phyloP scores from a whole-genome alignment of 2,113 vertebrate species.

The Laticauda colubrina region DNA sequence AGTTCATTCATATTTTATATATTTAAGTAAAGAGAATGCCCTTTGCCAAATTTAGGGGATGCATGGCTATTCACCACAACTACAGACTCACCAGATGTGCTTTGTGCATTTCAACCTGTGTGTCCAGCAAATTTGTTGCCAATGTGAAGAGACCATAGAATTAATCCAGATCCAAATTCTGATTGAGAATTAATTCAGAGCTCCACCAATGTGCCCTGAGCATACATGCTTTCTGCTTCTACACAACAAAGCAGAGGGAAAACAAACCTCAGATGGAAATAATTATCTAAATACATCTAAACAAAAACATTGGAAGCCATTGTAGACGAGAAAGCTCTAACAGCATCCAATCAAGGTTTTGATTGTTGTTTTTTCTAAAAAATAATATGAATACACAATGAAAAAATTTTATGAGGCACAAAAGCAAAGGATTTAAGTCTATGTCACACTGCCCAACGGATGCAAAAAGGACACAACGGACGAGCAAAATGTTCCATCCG shows the following conservation, averaged over 20 bases:
- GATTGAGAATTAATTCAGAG: not conserved
- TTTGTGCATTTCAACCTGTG: not conserved
- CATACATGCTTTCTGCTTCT: conserved; percentile 27
- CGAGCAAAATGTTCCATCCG: too few species aligned
- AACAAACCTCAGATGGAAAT: conserved; percentile 33
- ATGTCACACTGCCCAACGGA: too few species aligned
- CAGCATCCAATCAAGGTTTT: not conserved
- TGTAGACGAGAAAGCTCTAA: not conserved
- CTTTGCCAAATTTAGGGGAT: not conserved
- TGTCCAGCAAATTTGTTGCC: not conserved
- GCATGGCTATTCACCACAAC: not conserved
- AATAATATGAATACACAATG: not conserved
- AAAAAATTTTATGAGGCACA: not conserved
- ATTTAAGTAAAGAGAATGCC: not conserved
- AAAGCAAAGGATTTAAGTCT: not conserved
- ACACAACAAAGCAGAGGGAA: not conserved
- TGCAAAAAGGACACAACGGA: too few species aligned
- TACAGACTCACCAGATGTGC: not conserved
- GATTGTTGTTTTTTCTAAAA: not conserved
- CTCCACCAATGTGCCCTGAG: conserved; percentile 39
- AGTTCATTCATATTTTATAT: not conserved
- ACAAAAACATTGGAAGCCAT: conserved; percentile 37
- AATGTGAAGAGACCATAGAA: not conserved
- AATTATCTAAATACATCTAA: conserved; percentile 40
- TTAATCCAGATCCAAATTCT: not conserved